Evolutionary conservation across 30 jellyfish, hydroid and myxozoan species (phyloP).

Genomic region (Turritopsis dohrnii): DNA sequence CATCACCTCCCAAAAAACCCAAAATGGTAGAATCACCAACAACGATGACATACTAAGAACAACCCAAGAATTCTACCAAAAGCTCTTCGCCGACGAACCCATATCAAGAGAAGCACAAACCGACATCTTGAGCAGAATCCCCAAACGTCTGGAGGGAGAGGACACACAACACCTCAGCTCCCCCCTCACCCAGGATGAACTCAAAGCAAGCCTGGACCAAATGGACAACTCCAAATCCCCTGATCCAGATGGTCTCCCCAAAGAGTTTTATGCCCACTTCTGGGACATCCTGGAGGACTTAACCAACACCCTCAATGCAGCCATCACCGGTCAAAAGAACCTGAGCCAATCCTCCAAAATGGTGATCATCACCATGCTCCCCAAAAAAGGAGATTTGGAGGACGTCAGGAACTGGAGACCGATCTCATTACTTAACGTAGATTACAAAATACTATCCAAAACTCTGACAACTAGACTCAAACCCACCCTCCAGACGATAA

Average conservation of each 20-base stretch:
- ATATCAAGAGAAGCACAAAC: too few species aligned
- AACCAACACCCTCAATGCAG: neutral
- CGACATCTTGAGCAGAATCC: too few species aligned
- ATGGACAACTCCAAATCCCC: neutral
- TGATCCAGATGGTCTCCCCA: neutral
- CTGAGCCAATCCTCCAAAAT: neutral
- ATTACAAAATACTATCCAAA: conserved; percentile 28
- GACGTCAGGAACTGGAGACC: conserved; percentile 30
- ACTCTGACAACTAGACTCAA: conserved; percentile 16
- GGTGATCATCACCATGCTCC: neutral
- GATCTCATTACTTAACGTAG: conserved; percentile 15
- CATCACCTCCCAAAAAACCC: too few species aligned
- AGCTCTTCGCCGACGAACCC: too few species aligned
- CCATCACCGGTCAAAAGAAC: neutral
- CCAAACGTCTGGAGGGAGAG: too few species aligned
- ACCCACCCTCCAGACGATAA: conserved; percentile 5
- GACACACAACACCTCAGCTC: too few species aligned
- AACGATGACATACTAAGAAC: too few species aligned
- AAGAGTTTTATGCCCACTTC: neutral
- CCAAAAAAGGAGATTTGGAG: conserved; percentile 12
- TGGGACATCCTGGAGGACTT: neutral
- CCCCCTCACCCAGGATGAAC: too few species aligned
- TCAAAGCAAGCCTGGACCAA: neutral
- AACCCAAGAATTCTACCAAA: too few species aligned
- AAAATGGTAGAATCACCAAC: too few species aligned